Evolutionary conservation across 2,797 vertebrate species (phyloP).

Genomic region (Eutrigla gurnardus): DNA sequence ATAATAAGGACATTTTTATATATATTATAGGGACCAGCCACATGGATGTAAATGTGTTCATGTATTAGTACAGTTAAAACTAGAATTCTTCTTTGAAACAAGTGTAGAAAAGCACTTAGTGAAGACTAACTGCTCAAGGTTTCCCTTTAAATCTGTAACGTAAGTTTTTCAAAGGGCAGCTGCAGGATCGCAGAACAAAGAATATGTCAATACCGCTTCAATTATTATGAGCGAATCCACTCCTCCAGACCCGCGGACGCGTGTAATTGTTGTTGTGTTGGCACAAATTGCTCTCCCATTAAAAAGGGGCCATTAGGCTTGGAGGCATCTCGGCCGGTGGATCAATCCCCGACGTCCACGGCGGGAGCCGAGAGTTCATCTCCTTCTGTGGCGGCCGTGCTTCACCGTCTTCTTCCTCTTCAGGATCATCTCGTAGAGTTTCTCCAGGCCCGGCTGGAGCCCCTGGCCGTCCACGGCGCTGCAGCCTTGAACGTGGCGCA

Average conservation of each 20-base stretch:
- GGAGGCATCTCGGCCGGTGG: conserved; percentile 55
- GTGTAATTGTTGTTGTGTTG: conserved; percentile 69
- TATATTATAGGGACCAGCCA: neutral
- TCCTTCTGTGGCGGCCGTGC: conserved; percentile 83
- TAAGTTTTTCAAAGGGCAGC: conserved; percentile 58
- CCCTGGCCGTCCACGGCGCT: conserved; percentile 91
- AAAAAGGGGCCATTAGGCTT: conserved; percentile 53
- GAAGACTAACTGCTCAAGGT: conserved; percentile 60
- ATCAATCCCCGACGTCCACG: conserved; percentile 54
- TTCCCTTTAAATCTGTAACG: conserved; percentile 60
- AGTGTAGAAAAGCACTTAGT: conserved; percentile 65
- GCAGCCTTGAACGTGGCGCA: conserved; percentile 89
- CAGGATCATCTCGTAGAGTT: conserved; percentile 92
- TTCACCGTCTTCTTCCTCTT: conserved; percentile 89
- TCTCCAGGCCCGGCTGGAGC: conserved; percentile 89
- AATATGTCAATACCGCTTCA: conserved; percentile 73
- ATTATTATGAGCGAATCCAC: conserved; percentile 75
- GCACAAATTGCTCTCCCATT: conserved; percentile 67
- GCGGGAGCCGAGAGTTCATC: conserved; percentile 75
- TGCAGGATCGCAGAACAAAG: conserved; percentile 53
- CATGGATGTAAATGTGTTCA: neutral
- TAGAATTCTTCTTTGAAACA: conserved; percentile 43
- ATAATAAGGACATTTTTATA: conserved; percentile 13
- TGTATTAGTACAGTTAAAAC: conserved; percentile 27
- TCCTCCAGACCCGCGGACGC: conserved; percentile 68